phyloP scores from a whole-genome alignment of 1,140 invertebrate genomes.

The Drosophila yakuba region DNA sequence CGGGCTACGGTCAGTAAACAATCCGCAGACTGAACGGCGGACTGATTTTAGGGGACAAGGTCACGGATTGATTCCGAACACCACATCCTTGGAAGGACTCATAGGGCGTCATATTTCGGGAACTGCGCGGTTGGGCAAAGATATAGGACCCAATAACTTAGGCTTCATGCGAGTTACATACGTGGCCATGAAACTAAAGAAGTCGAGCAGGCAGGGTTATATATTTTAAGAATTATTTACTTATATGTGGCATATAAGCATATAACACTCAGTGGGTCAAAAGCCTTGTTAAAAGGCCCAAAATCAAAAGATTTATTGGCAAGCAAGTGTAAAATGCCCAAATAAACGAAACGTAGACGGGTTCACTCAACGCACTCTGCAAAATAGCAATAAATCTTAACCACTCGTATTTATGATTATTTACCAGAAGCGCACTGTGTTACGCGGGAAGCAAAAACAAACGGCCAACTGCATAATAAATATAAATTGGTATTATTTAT shows the following conservation, averaged over 20 bases:
- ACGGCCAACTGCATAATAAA: constrained; percentile 34
- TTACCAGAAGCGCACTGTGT: constrained; percentile 1
- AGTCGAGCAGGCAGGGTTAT: too few relatives aligned
- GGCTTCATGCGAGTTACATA: too few relatives aligned
- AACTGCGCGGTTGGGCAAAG: too few relatives aligned
- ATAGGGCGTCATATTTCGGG: constrained; percentile 2
- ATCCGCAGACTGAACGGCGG: constrained; percentile 26
- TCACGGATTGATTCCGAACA: constrained; percentile 25
- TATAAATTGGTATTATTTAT: constrained; percentile 69
- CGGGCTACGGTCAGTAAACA: constrained; percentile 45
- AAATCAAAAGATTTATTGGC: neutral
- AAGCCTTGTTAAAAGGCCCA: too few relatives aligned
- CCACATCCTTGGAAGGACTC: neutral
- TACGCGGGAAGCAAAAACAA: constrained; percentile 9
- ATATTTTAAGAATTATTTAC: too few relatives aligned
- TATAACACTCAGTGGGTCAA: too few relatives aligned
- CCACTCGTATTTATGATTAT: constrained; percentile 33
- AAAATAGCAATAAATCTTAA: constrained; percentile 18
- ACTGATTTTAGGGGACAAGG: constrained; percentile 15
- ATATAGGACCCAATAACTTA: neutral
- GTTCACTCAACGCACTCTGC: neutral
- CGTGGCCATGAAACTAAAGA: too few relatives aligned
- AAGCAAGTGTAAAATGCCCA: too few relatives aligned
- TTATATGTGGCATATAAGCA: too few relatives aligned
- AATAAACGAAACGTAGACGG: neutral